Conservation (phyloP, 2,888 invertebrate species). For the Harmothoe impar region DNA sequence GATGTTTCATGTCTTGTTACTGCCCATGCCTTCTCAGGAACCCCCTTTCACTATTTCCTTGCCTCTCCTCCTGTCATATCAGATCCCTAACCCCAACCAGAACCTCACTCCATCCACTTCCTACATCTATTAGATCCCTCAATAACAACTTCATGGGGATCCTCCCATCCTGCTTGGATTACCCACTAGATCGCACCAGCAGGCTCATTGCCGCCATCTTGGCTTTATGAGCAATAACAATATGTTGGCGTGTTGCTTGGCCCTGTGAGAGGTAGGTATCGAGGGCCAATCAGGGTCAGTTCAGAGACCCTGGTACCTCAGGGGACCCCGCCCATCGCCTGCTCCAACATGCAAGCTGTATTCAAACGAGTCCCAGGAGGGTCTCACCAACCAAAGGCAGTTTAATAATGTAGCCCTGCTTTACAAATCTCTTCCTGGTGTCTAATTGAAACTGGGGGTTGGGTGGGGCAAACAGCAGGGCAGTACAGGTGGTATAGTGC, state of each 20-base stretch:
- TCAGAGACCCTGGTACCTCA: not conserved
- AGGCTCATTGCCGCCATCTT: not conserved
- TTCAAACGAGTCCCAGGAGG: not conserved
- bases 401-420: not conserved
- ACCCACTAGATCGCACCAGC: not conserved
- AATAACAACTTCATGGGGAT: too few relatives aligned
- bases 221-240: constrained; percentile 42
- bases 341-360: not conserved
- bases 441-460: constrained; percentile 38
- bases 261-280: not conserved
- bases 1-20: too few relatives aligned
- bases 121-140: too few relatives aligned
- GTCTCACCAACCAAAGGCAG: not conserved
- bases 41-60: too few relatives aligned
- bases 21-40: too few relatives aligned
- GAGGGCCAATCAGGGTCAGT: not conserved
- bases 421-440: constrained; percentile 26
- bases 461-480: too few relatives aligned
- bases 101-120: too few relatives aligned
- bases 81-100: too few relatives aligned
- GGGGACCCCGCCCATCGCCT: not conserved
- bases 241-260: not conserved
- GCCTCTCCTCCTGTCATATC: too few relatives aligned
- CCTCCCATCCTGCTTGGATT: not conserved
- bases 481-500: too few relatives aligned